Evolutionary conservation across 1,140 invertebrate genomes (phyloP).

Genomic region (Parasteatoda tepidariorum): DNA sequence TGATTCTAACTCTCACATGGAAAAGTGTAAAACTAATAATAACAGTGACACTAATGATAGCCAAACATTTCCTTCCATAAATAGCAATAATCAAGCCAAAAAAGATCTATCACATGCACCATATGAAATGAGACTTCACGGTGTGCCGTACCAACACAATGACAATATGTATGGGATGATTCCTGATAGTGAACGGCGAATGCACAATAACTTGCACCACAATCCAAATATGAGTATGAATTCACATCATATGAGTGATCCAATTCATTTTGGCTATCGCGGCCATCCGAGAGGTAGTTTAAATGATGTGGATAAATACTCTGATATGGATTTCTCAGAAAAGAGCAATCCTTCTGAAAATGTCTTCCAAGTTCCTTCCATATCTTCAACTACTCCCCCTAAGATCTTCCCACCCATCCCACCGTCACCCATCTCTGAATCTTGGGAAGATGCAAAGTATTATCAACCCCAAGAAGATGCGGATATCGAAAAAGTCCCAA

Average conservation of each 20-base stretch:
- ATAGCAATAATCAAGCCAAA: conserved; percentile 54
- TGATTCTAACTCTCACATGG: conserved; percentile 19
- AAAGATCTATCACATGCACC: conserved; percentile 30
- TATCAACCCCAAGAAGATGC: conserved; percentile 36
- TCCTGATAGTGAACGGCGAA: conserved; percentile 27
- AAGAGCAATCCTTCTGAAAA: conserved; percentile 59
- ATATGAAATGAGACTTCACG: conserved; percentile 51
- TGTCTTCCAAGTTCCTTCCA: conserved; percentile 64
- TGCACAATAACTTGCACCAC: conserved; percentile 38
- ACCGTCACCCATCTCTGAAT: conserved; percentile 30
- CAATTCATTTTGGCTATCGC: conserved; percentile 42
- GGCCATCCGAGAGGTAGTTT: background rate
- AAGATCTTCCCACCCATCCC: conserved; percentile 43
- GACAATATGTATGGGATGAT: conserved; percentile 55
- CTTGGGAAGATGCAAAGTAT: conserved; percentile 48
- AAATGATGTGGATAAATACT: conserved; percentile 37
- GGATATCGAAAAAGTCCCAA: conserved; percentile 73
- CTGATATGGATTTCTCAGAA: conserved; percentile 41
- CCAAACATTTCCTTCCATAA: conserved; percentile 55
- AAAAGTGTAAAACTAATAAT: conserved; percentile 35
- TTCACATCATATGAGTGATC: conserved; percentile 32
- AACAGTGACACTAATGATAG: conserved; percentile 40
- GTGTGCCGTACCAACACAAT: background rate
- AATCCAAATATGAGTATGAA: conserved; percentile 45
- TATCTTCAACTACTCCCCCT: conserved; percentile 61